A percentile compares a stretch with the other conserved stretches of the same genome.
These are phyloP conservation scores for Elaphurus davidianus DNA, from an alignment of 2,113 vertebrate genomes.

Conservation along the genomic window DNA sequence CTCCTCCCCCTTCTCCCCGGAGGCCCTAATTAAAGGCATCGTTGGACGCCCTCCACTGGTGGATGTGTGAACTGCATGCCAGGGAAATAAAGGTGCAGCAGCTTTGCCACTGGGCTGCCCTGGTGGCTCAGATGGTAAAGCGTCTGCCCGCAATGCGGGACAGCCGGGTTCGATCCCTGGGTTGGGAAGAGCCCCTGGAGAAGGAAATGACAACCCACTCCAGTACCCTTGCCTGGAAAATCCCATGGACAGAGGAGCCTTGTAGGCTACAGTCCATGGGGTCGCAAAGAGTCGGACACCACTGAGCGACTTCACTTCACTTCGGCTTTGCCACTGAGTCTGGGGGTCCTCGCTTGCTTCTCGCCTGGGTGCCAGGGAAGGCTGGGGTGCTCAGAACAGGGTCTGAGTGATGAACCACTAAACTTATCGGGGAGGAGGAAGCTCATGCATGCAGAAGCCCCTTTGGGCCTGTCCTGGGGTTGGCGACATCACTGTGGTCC, in stretches of 20 bases:
- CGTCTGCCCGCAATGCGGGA: background rate
- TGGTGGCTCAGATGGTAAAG: background rate
- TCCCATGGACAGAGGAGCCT: background rate
- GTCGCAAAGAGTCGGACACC: rapidly evolving
- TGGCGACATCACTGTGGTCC: background rate
- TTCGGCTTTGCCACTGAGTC: background rate
- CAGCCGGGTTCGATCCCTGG: background rate
- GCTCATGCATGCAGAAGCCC: background rate
- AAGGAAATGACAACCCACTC: background rate
- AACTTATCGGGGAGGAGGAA: background rate
- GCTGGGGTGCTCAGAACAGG: background rate
- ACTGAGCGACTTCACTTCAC: background rate
- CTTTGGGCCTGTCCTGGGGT: background rate
- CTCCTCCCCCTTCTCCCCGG: background rate
- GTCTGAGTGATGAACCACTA: background rate
- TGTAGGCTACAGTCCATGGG: background rate
- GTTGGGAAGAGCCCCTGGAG: background rate
- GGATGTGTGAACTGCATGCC: background rate
- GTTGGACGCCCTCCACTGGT: background rate
- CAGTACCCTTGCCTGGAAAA: background rate
- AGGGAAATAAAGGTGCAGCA: background rate
- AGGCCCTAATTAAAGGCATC: background rate
- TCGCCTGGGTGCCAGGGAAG: background rate
- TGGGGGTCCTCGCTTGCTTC: background rate
- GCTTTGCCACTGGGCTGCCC: background rate